Evolutionary conservation across 2,113 vertebrate species (phyloP), one percentile per base, ranked within the genome.

Genomic region (Scopus umbretta): DNA sequence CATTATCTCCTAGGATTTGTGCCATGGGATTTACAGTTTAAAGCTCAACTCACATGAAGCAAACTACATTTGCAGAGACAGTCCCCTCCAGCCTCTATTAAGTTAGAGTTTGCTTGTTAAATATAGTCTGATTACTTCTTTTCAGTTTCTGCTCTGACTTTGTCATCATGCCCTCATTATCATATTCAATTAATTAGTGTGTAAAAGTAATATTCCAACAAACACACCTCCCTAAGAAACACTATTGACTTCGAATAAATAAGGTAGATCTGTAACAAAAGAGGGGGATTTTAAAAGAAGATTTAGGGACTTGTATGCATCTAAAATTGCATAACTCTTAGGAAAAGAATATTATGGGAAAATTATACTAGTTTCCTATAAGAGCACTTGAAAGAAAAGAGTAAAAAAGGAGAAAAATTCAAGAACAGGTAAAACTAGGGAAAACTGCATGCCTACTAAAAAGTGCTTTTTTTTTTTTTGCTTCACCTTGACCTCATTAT

Each of bases 181-280:
- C 96, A 98, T 97, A 98, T 96, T 97, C 97, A 97, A 97, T 97
- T 96, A 98, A 97, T 98, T 97, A 97, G n/a, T 13, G 29, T 92
- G 91, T 43, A 93, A 95, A 97, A 72, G 90, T 97, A 97, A 95
- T 96, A 96, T 94, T 96, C 62, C 93, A 88, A 62, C 75, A 67
- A 43, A 94, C 73, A 96, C 78, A 90, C 55, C 68, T 97, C 92
- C 88, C 58, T 90, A 42, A 92, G 90, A 94, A 90, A 80, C 62
- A 72, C 92, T 97, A 95, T 62, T 93, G 96, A 97, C 84, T 97
- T 96, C 38, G 93, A 94, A 86, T 95, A 97, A 96, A 92, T 95
- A 95, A 92, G 52, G 43, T 42, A 94, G 70, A 45, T 75, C 92
- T 89, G 59, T 73, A 91, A 90, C 23, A 90, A 85, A 96, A 95